Base-by-base conservation (phyloP, 2,113 vertebrate species). In the Pseudorhombus dupliciocellatus region DNA sequence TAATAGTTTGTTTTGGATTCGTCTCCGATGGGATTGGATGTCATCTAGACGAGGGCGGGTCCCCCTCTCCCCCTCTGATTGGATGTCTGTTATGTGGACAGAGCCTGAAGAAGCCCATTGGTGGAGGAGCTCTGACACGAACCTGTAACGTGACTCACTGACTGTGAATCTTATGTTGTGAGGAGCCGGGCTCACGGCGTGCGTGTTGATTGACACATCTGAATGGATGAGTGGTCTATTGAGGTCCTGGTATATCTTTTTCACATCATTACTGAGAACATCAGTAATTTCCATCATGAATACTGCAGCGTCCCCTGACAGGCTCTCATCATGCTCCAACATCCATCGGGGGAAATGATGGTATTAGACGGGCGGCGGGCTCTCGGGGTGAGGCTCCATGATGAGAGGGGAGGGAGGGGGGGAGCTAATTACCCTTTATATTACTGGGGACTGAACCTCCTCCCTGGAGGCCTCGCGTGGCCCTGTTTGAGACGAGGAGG, bases 341-440 rank as follows among this genome's bases (percentile, higher is more conserved):
- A 86, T 87, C 84, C 85, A 81, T 87, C 82, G 64, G 73, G 86
- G 82, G 87, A 88, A 91, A 88, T 85, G 86, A 90, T 79, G 85
- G 77, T 80, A 87, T 90, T 83, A 84, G 88, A 77, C 48, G 70
- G 54, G 78, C 79, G 78, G 73, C 77, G 65, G 70, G 73, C 86
- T 85, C 86, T 77, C 20, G 60, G 77, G 86, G 80, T 73, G 83
- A 80, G 70, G 79, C 78, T 77, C 70, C 26, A 51, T 86, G 80
- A 90, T 83, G 84, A 87, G 81, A 73, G 75, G 66, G 31, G 26
- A 28, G 78, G 69, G 24, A 78, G 66, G 31, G 78, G 69, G 79
- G 58, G 48, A 75, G 84, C 81, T 91, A 90, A 91, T 91, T 89
- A 88, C 76, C 84, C 88, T 88, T 90, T 90, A 16, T 87, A 91